A percentile compares a stretch with the other conserved stretches of the same genome.
These are phyloP conservation scores for Lophotriccus pileatus DNA, from an alignment of 2,797 vertebrate species.

Conservation along the genomic window DNA sequence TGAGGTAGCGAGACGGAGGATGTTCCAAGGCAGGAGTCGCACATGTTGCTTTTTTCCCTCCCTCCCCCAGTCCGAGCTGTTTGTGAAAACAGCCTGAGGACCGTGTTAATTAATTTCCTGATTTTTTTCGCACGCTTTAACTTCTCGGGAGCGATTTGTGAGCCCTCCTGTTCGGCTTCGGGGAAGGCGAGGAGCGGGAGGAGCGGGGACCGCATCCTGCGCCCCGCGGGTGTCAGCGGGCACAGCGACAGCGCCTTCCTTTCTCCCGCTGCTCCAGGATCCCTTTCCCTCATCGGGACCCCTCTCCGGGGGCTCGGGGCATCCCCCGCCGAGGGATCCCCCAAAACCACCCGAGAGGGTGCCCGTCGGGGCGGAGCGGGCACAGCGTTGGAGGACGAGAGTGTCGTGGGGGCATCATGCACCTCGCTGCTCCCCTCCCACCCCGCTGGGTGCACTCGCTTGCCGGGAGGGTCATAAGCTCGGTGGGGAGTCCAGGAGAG, in stretches of 20 bases:
- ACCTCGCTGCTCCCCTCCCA: rapidly evolving
- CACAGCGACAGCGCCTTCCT: background rate
- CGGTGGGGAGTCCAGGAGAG: background rate
- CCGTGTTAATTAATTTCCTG: background rate
- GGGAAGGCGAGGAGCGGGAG: rapidly evolving
- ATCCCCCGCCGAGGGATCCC: background rate
- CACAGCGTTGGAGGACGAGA: too few species aligned
- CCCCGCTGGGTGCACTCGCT: background rate
- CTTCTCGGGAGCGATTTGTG: rapidly evolving
- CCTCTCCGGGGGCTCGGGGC: background rate
- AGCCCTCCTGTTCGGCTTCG: background rate
- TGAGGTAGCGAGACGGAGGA: background rate
- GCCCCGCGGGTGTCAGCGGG: background rate
- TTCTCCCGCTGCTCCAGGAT: background rate
- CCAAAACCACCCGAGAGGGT: rapidly evolving
- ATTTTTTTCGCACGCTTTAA: background rate
- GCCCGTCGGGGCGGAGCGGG: background rate
- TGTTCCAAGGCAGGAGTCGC: background rate
- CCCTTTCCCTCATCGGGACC: too few species aligned
- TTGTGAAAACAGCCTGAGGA: background rate
- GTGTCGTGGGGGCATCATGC: rapidly evolving
- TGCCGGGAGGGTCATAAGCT: background rate
- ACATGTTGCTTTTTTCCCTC: rapidly evolving
- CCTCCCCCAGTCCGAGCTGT: background rate
- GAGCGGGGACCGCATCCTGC: background rate